Evolutionary conservation across 1,140 invertebrate species (phyloP), one percentile per base, ranked within the genome.

Genomic region (Drosophila funebris): DNA sequence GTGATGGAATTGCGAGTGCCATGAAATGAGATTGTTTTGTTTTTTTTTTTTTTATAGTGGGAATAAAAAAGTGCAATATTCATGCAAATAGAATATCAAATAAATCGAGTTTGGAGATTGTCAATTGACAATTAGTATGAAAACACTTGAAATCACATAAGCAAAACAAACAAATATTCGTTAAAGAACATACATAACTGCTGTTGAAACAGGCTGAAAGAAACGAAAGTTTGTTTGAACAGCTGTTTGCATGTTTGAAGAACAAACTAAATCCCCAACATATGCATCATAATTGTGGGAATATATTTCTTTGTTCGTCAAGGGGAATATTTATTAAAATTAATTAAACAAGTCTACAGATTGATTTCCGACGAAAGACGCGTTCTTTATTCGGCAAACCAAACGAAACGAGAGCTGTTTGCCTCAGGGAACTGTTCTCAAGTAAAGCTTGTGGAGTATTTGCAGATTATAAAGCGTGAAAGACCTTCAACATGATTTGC

Each of bases 1-100:
- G 82, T 77, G 63, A 56, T 24, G 78, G 66, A 82, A 84, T 78
- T 63, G 50, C 20, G n/a, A 46, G 50, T 24, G 60, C 67, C 43
- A 69, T 63, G 4, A 53, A 63, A 53, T 44, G n/a, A 8, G 4
- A 22, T 2, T 22, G 4, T 43, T 68, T 33, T 33, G n/a, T n/a
- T 18, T 52, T 29, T 22, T 11, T 20, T 16, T 37, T 41, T 57
- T 44, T 44, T 57, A 57, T 57, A 13, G 37, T 27, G 24, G n/a
- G 13, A 14, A 37, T 27, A 48, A 56, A 39, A 61, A 24, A 44
- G 20, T 36, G 29, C 14, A 41, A 27, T 20, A n/a, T 44, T 53
- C 39, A 69, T 36, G 31, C 58, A 33, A 27, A 11, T 62, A 8
- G 18, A 31, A 61, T 13, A 20, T 29, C 3, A 31, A 50, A 57